A percentile compares a stretch with the other conserved stretches of the same genome.
Conservation (phyloP, 2,888 invertebrate species). For the Oscheius sp. region DNA sequence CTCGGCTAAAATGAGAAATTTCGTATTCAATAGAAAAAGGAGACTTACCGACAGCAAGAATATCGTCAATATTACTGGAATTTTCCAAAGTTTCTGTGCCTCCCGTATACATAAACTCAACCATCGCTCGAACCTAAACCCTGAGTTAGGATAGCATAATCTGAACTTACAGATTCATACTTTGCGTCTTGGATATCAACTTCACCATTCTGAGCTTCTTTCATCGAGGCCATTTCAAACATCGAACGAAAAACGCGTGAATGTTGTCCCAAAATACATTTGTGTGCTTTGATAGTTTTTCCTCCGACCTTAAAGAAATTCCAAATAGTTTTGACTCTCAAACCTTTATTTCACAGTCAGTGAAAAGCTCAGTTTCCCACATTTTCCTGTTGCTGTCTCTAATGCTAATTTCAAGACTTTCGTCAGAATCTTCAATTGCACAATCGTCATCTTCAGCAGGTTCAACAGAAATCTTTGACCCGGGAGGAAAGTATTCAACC, state of each 20-base stretch:
- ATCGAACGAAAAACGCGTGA: constrained; percentile 65
- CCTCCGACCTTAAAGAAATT: constrained; percentile 51
- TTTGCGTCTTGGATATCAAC: constrained; percentile 65
- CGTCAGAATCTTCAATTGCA: constrained; percentile 43
- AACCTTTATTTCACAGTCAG: constrained; percentile 64
- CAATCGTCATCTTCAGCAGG: constrained; percentile 53
- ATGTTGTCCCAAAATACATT: constrained; percentile 64
- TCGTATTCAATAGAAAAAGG: not conserved
- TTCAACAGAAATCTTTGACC: constrained; percentile 60
- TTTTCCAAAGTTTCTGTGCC: constrained; percentile 43
- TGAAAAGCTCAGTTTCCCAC: constrained; percentile 61
- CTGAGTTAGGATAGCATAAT: not conserved
- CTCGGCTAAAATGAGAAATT: constrained; percentile 51
- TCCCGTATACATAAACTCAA: constrained; percentile 67
- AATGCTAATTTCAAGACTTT: constrained; percentile 41
- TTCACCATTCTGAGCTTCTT: constrained; percentile 64
- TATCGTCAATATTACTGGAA: constrained; percentile 54
- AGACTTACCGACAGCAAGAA: constrained; percentile 54
- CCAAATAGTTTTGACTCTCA: not conserved
- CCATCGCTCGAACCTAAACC: constrained; percentile 59
- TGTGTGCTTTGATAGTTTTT: constrained; percentile 59
- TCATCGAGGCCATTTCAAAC: constrained; percentile 62
- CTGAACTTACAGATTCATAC: constrained; percentile 53
- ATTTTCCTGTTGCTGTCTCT: constrained; percentile 51
- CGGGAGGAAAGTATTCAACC: constrained; percentile 60